Evolutionary conservation across 1,140 invertebrate genomes (phyloP).

Genomic region (Luehdorfia chinensis): DNA sequence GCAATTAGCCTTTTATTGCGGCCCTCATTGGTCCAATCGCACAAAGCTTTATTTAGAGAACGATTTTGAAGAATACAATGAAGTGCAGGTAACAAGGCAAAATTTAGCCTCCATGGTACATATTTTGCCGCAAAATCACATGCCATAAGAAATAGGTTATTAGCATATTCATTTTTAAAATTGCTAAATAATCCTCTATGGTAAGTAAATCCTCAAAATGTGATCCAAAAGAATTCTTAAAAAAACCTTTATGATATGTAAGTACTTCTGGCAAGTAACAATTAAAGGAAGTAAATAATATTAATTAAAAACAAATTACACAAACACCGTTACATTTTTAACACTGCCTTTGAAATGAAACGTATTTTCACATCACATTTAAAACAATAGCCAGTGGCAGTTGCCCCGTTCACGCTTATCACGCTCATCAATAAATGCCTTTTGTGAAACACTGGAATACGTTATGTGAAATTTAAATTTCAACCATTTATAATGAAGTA

Average conservation of each 20-base stretch:
- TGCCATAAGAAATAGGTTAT: too few relatives aligned
- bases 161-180: too few relatives aligned
- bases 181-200: too few relatives aligned
- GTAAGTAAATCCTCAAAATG: too few relatives aligned
- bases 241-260: too few relatives aligned
- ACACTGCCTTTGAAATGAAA: conserved; percentile 39
- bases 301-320: conserved; percentile 58
- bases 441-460: conserved; percentile 45
- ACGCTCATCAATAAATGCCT: conserved; percentile 58
- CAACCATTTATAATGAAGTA: conserved; percentile 25
- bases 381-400: conserved; percentile 64
- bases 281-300: too few relatives aligned
- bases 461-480: conserved; percentile 54
- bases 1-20: conserved; percentile 64
- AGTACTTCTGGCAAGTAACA: too few relatives aligned
- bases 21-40: conserved; percentile 42
- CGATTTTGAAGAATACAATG: conserved; percentile 15
- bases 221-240: too few relatives aligned
- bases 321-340: conserved; percentile 44
- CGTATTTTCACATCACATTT: conserved; percentile 55
- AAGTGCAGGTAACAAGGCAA: conserved; percentile 4
- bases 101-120: too few relatives aligned
- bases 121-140: too few relatives aligned
- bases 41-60: conserved; percentile 25
- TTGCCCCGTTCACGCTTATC: conserved; percentile 54